Base-by-base conservation (phyloP, 2,888 invertebrate genomes). In the Drosophila neutralis region DNA sequence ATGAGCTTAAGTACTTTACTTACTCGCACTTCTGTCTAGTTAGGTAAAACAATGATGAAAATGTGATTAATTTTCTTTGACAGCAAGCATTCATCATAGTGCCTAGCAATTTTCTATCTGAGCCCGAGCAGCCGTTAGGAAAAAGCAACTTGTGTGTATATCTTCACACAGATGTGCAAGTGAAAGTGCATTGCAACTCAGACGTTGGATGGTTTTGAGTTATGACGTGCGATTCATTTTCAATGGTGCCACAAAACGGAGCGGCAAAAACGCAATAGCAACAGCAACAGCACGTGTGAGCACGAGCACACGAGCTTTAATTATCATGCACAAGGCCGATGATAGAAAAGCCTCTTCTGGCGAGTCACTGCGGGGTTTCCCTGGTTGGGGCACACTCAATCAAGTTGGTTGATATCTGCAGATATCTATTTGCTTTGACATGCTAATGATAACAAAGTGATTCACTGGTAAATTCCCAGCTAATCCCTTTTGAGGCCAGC, bases 151-250 rank as follows among this genome's bases (percentile, higher is more conserved):
- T 54, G 13, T 53, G n/a, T 15, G 33, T 40, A 27, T 35, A 73
- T 58, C 49, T 61, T 58, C 53, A 54, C 38, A 40, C 48, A 78
- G 75, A 57, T 74, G 59, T 53, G 58, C 49, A 13, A 67, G 71
- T 53, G 76, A 82, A 77, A 80, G 74, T 71, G 82, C 71, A 72
- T 49, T 60, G 45, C 53, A 31, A 21, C 48, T 73, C 49, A 61
- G 63, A 36, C 69, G 66, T 38, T 61, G 52, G 8, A 21, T 21
- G n/a, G 48, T 65, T 75, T 72, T 81, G 83, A 81, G 83, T 77
- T 80, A 83, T 77, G 62, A 40, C 64, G 56, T 38, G 38, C 52
- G 73, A 61, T 65, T 69, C 60, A 62, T 64, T 69, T 65, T 56
- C 60, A 56, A 68, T 74, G 65, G 13, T 38, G 45, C 49, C 71